These are phyloP conservation scores for Thereva unica DNA, from an alignment of 2,888 invertebrate genomes.

Conservation along the genomic window DNA sequence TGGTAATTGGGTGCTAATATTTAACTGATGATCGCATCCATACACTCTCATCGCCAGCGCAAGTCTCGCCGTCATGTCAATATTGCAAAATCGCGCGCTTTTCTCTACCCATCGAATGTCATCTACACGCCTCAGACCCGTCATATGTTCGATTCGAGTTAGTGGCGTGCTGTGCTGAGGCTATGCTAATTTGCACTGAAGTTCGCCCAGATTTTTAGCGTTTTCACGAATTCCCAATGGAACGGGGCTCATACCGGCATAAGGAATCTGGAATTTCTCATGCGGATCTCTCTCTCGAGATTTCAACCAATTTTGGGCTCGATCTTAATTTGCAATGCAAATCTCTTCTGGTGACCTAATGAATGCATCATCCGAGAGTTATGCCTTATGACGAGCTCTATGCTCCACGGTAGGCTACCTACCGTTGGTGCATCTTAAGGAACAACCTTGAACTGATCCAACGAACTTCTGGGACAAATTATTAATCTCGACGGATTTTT, in stretches of 20 bases:
- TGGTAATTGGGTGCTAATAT: too few relatives aligned
- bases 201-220: not conserved
- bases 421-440: not conserved
- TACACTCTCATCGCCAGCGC: too few relatives aligned
- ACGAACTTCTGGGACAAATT: constrained; percentile 1
- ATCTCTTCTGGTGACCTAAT: constrained; percentile 7
- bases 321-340: constrained; percentile 11
- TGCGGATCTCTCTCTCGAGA: not conserved
- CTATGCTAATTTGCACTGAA: constrained; percentile 1
- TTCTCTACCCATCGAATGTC: not conserved
- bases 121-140: not conserved
- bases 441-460: constrained; percentile 8
- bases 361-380: not conserved
- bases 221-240: too few relatives aligned
- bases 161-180: not conserved
- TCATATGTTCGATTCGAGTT: too few relatives aligned
- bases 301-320: constrained; percentile 2
- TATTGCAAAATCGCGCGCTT: too few relatives aligned
- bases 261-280: not conserved
- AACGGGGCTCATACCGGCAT: too few relatives aligned
- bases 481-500: not conserved
- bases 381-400: not conserved
- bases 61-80: too few relatives aligned
- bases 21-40: too few relatives aligned
- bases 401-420: not conserved